Conservation (phyloP, 1,140 invertebrate genomes). For the Tenebrio molitor region DNA sequence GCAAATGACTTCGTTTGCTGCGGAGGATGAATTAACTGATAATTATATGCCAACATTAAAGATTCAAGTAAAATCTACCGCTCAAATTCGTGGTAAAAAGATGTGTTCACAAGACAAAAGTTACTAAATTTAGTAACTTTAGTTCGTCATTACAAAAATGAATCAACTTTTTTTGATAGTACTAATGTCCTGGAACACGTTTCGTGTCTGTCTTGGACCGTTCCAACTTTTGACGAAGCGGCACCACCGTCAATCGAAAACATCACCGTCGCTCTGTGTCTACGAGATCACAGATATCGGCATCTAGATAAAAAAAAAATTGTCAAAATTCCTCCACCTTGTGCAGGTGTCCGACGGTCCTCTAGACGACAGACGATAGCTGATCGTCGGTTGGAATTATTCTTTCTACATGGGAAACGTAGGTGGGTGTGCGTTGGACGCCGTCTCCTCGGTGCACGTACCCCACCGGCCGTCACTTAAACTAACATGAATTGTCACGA, state of each 20-base stretch:
- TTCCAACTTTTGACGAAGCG: not conserved
- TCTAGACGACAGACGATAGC: too few relatives aligned
- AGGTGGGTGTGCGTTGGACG: not conserved
- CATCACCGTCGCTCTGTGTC: not conserved
- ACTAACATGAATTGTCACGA: constrained; percentile 57
- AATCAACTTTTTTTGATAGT: too few relatives aligned
- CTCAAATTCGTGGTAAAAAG: too few relatives aligned
- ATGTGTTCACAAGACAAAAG: too few relatives aligned
- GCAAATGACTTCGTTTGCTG: too few relatives aligned
- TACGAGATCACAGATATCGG: constrained; percentile 21
- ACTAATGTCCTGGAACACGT: not conserved
- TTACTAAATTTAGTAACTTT: too few relatives aligned
- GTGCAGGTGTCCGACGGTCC: constrained; percentile 19
- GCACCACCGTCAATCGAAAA: not conserved
- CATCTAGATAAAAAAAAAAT: constrained; percentile 8
- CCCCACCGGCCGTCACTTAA: constrained; percentile 50
- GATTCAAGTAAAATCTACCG: too few relatives aligned
- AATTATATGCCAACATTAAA: too few relatives aligned
- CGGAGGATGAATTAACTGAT: too few relatives aligned
- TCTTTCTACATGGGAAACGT: too few relatives aligned
- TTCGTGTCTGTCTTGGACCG: not conserved
- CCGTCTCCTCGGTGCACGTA: constrained; percentile 21
- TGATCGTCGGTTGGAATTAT: too few relatives aligned
- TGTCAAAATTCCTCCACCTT: constrained; percentile 3
- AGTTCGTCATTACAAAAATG: too few relatives aligned